phyloP scores from a whole-genome alignment of 2,888 invertebrate genomes.

The Ashinkailepas kermadecensis region DNA sequence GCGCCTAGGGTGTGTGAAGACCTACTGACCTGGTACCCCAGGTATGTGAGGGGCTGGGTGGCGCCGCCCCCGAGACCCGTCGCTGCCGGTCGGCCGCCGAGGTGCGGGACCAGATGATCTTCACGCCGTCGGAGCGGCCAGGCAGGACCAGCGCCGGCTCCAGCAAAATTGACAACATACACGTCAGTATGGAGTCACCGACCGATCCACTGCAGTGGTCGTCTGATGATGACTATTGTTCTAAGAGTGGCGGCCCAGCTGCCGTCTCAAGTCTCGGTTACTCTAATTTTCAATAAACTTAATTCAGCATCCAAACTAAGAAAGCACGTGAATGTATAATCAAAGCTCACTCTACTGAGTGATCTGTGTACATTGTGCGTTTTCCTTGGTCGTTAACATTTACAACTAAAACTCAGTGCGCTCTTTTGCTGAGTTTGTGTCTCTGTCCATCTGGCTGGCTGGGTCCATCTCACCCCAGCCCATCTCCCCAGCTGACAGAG shows the following conservation, averaged over 20 bases:
- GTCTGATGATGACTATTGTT: background rate
- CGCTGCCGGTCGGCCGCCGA: constrained; percentile 15
- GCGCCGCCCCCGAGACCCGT: background rate
- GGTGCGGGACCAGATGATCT: background rate
- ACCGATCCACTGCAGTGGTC: background rate
- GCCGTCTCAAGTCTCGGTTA: no score
- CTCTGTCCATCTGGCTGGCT: background rate
- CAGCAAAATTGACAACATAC: background rate
- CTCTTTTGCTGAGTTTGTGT: background rate
- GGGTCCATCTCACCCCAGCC: background rate
- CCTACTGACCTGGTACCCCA: background rate
- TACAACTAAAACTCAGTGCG: background rate
- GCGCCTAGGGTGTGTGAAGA: background rate
- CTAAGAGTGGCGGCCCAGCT: no score
- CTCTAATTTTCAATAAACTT: no score
- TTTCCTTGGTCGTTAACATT: background rate
- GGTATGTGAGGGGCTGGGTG: background rate
- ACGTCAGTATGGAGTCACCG: background rate
- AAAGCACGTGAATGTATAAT: no score
- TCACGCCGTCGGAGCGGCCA: background rate
- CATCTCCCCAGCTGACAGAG: constrained; percentile 31
- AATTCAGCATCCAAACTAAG: no score
- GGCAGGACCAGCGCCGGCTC: background rate
- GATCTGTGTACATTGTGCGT: background rate
- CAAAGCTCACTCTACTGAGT: background rate